These are phyloP conservation scores for Drosophila vallismaia DNA, from an alignment of 2,888 invertebrate species.

Conservation along the genomic window DNA sequence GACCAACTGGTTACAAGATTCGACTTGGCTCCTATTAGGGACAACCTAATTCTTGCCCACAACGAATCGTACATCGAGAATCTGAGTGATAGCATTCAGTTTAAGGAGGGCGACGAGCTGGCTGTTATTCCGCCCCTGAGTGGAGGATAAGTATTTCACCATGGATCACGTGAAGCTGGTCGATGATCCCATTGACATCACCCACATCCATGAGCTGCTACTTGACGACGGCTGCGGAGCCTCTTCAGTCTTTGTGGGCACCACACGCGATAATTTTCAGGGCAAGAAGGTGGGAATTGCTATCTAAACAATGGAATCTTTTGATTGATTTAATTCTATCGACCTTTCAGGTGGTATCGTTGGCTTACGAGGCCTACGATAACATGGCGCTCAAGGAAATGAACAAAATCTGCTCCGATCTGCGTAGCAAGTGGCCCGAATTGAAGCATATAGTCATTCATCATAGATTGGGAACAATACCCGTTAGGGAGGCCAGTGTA, in stretches of 20 bases:
- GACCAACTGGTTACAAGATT: conserved; percentile 86
- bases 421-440: conserved; percentile 89
- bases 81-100: conserved; percentile 85
- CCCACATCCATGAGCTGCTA: conserved; percentile 88
- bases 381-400: conserved; percentile 95
- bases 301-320: conserved; percentile 4
- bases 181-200: conserved; percentile 87
- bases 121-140: conserved; percentile 97
- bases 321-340: conserved; percentile 4
- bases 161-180: conserved; percentile 90
- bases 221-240: conserved; percentile 92
- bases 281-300: conserved; percentile 87
- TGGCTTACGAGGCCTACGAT: conserved; percentile 97
- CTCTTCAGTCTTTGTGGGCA: conserved; percentile 94
- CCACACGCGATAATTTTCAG: conserved; percentile 93
- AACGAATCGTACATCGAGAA: conserved; percentile 91
- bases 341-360: conserved; percentile 87
- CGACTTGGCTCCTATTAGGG: conserved; percentile 87
- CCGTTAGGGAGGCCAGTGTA: conserved; percentile 93
- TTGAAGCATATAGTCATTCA: conserved; percentile 93
- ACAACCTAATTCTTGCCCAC: conserved; percentile 90
- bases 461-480: conserved; percentile 93
- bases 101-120: conserved; percentile 90
- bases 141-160: conserved; percentile 88
- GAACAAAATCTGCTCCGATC: conserved; percentile 89